Evolutionary conservation across 2,113 vertebrate species (phyloP).

Genomic region (Callithrix jacchus): DNA sequence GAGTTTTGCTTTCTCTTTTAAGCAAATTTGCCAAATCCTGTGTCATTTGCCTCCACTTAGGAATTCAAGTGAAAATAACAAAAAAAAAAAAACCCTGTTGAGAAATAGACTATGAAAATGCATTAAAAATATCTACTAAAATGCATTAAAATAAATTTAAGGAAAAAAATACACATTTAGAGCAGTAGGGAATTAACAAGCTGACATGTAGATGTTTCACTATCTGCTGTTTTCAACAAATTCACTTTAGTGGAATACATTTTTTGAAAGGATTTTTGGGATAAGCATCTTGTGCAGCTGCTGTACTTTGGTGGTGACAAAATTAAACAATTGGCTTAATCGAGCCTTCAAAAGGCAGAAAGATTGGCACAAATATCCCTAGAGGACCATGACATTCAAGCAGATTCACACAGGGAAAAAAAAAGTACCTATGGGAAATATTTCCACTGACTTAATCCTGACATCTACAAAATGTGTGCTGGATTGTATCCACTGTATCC

Average conservation of each 20-base stretch:
- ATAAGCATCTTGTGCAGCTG: background rate
- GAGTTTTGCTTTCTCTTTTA: background rate
- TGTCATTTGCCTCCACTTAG: background rate
- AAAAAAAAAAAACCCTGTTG: background rate
- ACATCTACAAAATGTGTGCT: conserved; percentile 3
- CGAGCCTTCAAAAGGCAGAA: background rate
- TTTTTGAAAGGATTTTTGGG: background rate
- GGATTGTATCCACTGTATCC: background rate
- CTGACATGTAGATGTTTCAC: background rate
- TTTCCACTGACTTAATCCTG: background rate
- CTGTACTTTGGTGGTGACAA: background rate
- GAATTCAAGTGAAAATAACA: background rate
- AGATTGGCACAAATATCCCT: background rate
- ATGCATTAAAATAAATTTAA: background rate
- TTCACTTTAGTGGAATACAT: background rate
- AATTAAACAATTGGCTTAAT: conserved; percentile 21
- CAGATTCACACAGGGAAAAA: background rate
- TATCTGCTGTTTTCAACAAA: conserved; percentile 18
- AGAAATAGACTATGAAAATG: background rate
- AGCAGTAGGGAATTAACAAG: background rate
- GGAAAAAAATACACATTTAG: background rate
- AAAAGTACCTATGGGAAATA: background rate
- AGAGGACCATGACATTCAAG: background rate
- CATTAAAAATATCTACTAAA: background rate
- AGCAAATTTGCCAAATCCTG: background rate